These are phyloP conservation scores for Hypotaenidia okinawae DNA, from an alignment of 2,797 vertebrate species.

Conservation along the genomic window DNA sequence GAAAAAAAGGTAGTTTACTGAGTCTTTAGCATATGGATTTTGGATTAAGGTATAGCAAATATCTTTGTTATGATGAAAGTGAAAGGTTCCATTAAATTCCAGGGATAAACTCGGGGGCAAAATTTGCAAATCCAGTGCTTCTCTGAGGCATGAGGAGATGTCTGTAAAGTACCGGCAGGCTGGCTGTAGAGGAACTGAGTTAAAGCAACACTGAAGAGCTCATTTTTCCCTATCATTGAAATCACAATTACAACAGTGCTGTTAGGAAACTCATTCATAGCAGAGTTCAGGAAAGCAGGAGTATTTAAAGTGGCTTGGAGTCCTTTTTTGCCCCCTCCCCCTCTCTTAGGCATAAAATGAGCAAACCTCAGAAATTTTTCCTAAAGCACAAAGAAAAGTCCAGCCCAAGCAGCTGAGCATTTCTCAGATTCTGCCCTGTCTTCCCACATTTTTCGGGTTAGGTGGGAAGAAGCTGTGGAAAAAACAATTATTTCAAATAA, in stretches of 20 bases:
- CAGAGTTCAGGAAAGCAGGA: constrained; percentile 26
- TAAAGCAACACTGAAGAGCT: constrained; percentile 16
- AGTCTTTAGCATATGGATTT: constrained; percentile 68
- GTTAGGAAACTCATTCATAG: constrained; percentile 34
- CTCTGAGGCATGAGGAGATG: background rate
- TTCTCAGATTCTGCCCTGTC: background rate
- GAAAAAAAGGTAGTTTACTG: constrained; percentile 13
- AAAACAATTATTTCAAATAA: background rate
- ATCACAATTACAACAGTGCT: constrained; percentile 29
- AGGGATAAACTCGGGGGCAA: constrained; percentile 65
- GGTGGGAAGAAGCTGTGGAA: background rate
- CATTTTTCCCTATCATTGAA: constrained; percentile 17
- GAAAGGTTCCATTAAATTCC: constrained; percentile 71
- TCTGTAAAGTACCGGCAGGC: background rate
- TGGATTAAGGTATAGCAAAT: constrained; percentile 71
- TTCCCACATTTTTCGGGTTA: background rate
- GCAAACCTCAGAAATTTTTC: background rate
- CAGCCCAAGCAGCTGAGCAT: background rate
- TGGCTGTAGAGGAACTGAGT: background rate
- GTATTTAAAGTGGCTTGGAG: constrained; percentile 9
- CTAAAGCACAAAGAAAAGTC: background rate
- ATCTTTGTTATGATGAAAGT: constrained; percentile 72
- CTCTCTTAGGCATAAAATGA: background rate
- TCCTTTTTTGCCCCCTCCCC: background rate
- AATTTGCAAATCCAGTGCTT: constrained; percentile 68